Percentiles rank a stretch among this genome's conserved stretches.
phyloP scores from a whole-genome alignment of 2,797 vertebrate genomes.

The Triplophysa yarkandensis region DNA sequence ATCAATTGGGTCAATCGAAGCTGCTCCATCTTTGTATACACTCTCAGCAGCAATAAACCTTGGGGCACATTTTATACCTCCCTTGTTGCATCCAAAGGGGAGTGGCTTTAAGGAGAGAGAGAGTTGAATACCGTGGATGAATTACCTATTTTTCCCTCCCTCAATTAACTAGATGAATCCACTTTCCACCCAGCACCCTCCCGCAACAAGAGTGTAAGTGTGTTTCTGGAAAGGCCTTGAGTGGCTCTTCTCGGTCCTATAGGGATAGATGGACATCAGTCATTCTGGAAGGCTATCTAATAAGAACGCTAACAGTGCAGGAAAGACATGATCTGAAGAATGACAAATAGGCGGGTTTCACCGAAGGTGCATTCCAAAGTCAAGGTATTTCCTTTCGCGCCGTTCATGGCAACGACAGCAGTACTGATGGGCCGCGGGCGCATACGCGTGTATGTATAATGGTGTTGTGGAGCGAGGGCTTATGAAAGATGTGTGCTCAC shows the following conservation, averaged over 20 bases:
- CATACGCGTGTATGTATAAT: conserved; percentile 49
- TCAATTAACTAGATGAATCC: conserved; percentile 58
- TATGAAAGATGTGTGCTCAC: conserved; percentile 52
- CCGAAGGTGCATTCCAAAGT: conserved; percentile 50
- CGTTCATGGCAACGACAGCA: conserved; percentile 34
- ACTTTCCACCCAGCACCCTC: conserved; percentile 33
- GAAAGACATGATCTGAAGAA: conserved; percentile 4
- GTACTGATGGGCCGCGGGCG: conserved; percentile 11
- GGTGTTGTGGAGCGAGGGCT: conserved; percentile 26
- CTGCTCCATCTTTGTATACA: conserved; percentile 3
- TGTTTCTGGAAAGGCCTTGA: conserved; percentile 14
- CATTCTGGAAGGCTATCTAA: conserved; percentile 32
- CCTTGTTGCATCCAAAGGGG: conserved; percentile 14
- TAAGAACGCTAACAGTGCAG: neutral
- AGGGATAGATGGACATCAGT: conserved; percentile 29
- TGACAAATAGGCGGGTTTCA: conserved; percentile 31
- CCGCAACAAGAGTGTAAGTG: conserved; percentile 19
- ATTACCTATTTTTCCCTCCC: conserved; percentile 48
- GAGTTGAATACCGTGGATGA: conserved; percentile 50
- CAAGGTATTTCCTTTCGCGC: conserved; percentile 49
- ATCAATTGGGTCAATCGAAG: neutral
- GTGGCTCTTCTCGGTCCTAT: neutral
- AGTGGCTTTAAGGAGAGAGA: conserved; percentile 38
- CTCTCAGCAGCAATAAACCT: conserved; percentile 14
- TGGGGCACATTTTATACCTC: conserved; percentile 11